A percentile compares a stretch with the other conserved stretches of the same genome.
These are phyloP conservation scores for Melanotaenia boesemani DNA, from an alignment of 2,797 vertebrate genomes.

Conservation along the genomic window DNA sequence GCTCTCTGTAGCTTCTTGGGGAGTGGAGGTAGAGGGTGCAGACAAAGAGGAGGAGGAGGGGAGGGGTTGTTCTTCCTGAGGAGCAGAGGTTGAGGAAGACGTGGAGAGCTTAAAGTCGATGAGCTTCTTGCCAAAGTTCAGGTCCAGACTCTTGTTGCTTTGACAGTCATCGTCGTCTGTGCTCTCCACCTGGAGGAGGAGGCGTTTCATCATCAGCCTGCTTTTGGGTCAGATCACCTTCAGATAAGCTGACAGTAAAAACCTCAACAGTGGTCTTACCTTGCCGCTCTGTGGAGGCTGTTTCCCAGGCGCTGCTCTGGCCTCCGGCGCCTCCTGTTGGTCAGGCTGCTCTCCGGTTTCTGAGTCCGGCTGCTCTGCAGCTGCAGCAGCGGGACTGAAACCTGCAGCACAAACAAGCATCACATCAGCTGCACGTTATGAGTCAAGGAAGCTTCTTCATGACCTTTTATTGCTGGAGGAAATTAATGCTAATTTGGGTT, in stretches of 20 bases:
- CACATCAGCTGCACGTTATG: neutral
- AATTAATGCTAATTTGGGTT: neutral
- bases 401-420: slow-evolving; percentile 31
- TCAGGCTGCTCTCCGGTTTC: slow-evolving; percentile 21
- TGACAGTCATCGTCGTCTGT: slow-evolving; percentile 86
- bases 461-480: neutral
- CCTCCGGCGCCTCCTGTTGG: slow-evolving; percentile 62
- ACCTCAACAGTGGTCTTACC: slow-evolving; percentile 22
- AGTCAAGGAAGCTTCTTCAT: neutral
- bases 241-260: neutral
- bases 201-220: neutral
- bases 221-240: neutral
- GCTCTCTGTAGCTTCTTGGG: slow-evolving; percentile 10
- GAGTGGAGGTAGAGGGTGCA: slow-evolving; percentile 53
- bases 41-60: slow-evolving; percentile 45
- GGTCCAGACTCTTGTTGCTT: slow-evolving; percentile 96
- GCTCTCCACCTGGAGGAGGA: slow-evolving; percentile 58
- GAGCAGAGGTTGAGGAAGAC: slow-evolving; percentile 55
- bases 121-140: slow-evolving; percentile 94
- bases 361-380: slow-evolving; percentile 28
- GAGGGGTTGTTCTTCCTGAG: slow-evolving; percentile 52
- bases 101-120: slow-evolving; percentile 88
- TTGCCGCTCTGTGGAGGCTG: slow-evolving; percentile 47
- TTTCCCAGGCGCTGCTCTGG: neutral
- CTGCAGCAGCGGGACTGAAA: slow-evolving; percentile 1